These are phyloP conservation scores for Danaus plexippus DNA, from an alignment of 1,140 invertebrate genomes.

Conservation along the genomic window DNA sequence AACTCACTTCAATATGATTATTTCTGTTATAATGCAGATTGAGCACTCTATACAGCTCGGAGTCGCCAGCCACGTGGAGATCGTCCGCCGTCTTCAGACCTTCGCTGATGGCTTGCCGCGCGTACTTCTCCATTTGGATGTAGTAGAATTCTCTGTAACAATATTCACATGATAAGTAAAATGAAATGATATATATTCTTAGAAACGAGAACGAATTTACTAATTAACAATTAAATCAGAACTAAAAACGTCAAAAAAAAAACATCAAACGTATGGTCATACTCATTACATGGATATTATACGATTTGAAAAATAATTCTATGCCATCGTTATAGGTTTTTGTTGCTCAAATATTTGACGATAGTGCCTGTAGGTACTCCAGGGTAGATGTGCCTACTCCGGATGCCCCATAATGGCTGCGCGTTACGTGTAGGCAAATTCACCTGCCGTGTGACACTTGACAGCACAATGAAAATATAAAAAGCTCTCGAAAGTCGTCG, in stretches of 20 bases:
- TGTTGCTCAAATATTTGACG: no score
- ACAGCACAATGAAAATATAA: slow-evolving; percentile 63
- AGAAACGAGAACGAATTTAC: no score
- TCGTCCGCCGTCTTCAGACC: slow-evolving; percentile 95
- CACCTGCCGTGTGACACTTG: slow-evolving; percentile 52
- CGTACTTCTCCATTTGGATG: slow-evolving; percentile 99
- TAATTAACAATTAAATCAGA: no score
- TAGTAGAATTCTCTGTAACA: slow-evolving; percentile 99
- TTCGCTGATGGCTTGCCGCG: slow-evolving; percentile 96
- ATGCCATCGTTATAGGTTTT: no score
- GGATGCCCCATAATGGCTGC: slow-evolving; percentile 9
- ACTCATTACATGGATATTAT: no score
- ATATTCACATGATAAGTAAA: not conserved
- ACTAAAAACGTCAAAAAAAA: no score
- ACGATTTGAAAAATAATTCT: no score
- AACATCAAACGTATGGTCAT: no score
- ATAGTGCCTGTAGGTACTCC: no score
- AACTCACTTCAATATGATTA: slow-evolving; percentile 98
- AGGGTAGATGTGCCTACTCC: slow-evolving; percentile 11
- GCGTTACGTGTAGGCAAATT: slow-evolving; percentile 26
- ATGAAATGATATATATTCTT: no score
- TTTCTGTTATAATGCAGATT: slow-evolving; percentile 99
- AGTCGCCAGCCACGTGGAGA: slow-evolving; percentile 93
- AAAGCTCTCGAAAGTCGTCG: slow-evolving; percentile 53
- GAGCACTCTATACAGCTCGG: slow-evolving; percentile 97